Evolutionary conservation across 2,797 vertebrate species (phyloP), one percentile per base, ranked within the genome.

Genomic region (Capromys pilorides): DNA sequence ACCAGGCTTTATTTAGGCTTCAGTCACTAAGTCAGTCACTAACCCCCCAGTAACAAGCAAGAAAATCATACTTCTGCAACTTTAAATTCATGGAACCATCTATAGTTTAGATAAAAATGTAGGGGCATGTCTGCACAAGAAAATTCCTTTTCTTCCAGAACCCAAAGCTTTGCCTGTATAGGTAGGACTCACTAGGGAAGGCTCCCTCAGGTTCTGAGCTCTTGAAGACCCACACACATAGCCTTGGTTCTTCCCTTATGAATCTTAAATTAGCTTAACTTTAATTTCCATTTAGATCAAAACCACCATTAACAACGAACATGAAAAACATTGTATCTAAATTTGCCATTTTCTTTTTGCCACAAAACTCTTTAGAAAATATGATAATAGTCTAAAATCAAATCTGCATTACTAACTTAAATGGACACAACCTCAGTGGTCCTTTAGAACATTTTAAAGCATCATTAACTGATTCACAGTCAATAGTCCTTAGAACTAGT

Each of bases 111-210:
- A 51, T 39, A 2, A 71, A 73, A 22, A 66, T 6, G 1, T 24
- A 45, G n/a, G 3, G 14, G 10, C 1, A 1, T 33, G n/a, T 59
- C 51, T n/a, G 14, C 22, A 59, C 26, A 69, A 39, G 0, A 64
- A n/a, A 36, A 78, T 6, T n/a, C 6, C 19, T n/a, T 57, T 33
- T 41, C 49, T 24, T 41, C 21, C 21, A 9, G 62, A 49, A 4
- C 1, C 0, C 1, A 6, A 21, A 51, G 62, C 0, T 0, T 7
- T 31, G 59, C 19, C 24, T 36, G 22, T 24, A 22, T 1, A 4
- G 12, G 33, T 26, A 7, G 62, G 82, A 66, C 49, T 8, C 7
- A 21, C 41, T 11, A 4, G 39, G 16, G 12, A 28, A 0, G 0
- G 0, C 18, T 31, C 2, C 39, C 19, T 11, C 3, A 11, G 21